Conservation (phyloP, 2,797 vertebrate species). For the Distichodus sexfasciatus region DNA sequence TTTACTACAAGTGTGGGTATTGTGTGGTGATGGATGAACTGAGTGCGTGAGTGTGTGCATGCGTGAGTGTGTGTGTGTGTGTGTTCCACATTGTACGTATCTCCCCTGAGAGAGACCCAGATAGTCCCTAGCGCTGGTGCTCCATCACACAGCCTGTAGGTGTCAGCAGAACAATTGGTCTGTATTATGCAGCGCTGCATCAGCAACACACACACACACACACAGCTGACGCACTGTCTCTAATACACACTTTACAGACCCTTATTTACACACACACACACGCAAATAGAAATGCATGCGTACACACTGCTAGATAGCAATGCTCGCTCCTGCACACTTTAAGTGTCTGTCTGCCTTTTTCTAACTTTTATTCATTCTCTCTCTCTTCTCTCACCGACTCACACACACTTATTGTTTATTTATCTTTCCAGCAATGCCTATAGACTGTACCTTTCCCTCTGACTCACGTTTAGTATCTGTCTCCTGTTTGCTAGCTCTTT, state of each 20-base stretch:
- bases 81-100: constrained; percentile 38
- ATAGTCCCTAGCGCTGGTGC: constrained; percentile 62
- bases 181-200: constrained; percentile 67
- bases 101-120: constrained; percentile 69
- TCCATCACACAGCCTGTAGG: constrained; percentile 72
- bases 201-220: constrained; percentile 65
- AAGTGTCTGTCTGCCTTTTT: constrained; percentile 55
- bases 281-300: too few relatives aligned
- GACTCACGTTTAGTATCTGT: not conserved
- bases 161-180: constrained; percentile 75
- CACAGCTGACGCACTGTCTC: constrained; percentile 63
- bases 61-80: constrained; percentile 33
- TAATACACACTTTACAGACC: constrained; percentile 10
- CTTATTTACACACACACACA: too few relatives aligned
- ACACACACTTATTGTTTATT: not conserved
- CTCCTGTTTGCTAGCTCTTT: not conserved
- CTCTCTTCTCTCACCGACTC: not conserved
- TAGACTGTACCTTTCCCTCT: not conserved
- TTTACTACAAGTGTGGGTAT: not conserved
- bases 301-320: too few relatives aligned
- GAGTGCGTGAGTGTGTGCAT: not conserved
- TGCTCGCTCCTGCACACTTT: constrained; percentile 50
- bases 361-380: constrained; percentile 32
- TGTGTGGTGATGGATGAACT: not conserved
- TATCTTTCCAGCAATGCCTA: too few relatives aligned